These are phyloP conservation scores for Cyprinodon brontotheroides DNA, from an alignment of 2,113 vertebrate species.

Conservation along the genomic window DNA sequence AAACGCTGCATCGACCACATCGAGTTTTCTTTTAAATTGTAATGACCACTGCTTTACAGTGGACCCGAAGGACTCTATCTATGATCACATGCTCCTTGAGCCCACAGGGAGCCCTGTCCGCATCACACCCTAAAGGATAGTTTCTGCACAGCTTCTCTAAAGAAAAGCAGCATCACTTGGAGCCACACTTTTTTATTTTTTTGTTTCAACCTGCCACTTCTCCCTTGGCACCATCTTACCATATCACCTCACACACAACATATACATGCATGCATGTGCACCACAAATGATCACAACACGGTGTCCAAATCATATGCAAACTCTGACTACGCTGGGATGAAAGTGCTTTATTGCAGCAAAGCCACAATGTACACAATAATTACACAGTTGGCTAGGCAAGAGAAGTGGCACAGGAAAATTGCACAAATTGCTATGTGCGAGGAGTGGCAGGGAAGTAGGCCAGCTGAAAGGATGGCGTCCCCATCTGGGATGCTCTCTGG, in stretches of 20 bases:
- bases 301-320: constrained; percentile 19
- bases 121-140: background rate
- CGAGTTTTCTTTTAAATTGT: background rate
- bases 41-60: background rate
- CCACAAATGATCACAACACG: background rate
- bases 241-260: background rate
- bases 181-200: background rate
- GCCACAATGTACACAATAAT: constrained; percentile 59
- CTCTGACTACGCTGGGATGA: constrained; percentile 25
- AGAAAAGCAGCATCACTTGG: background rate
- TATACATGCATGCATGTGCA: background rate
- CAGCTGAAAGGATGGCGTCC: constrained; percentile 59
- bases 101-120: constrained; percentile 7
- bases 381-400: constrained; percentile 61
- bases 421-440: constrained; percentile 64
- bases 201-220: constrained; percentile 4
- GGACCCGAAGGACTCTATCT: background rate
- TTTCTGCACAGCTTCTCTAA: background rate
- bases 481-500: constrained; percentile 65
- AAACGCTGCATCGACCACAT: background rate
- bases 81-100: background rate
- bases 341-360: constrained; percentile 25
- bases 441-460: constrained; percentile 64
- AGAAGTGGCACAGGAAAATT: constrained; percentile 49
- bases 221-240: constrained; percentile 1